Conservation (phyloP, 2,888 invertebrate genomes). For the Dexiosoma caninum region DNA sequence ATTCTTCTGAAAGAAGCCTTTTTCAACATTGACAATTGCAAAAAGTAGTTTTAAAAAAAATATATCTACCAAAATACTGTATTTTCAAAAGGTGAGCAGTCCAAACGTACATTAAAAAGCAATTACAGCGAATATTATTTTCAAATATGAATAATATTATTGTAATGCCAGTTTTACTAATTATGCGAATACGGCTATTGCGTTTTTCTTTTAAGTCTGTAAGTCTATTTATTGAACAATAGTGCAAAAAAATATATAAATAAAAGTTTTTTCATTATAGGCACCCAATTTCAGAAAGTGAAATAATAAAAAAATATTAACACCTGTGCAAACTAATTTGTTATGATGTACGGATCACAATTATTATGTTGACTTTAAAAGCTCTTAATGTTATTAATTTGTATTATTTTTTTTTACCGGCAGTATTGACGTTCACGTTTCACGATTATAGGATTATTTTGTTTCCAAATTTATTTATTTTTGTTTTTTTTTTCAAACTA, state of each 20-base stretch:
- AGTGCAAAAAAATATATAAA: neutral
- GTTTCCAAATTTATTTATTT: conserved; percentile 3
- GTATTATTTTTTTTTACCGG: neutral
- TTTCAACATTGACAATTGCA: too few species aligned
- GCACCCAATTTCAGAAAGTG: conserved; percentile 10
- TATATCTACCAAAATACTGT: too few species aligned
- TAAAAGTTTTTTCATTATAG: neutral
- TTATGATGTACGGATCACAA: neutral
- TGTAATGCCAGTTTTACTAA: neutral
- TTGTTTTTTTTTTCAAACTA: neutral
- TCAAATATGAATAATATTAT: neutral
- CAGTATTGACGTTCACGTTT: neutral
- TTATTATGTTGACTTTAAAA: conserved; percentile 4
- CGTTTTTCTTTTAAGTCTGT: neutral
- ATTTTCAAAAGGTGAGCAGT: too few species aligned
- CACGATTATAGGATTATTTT: neutral
- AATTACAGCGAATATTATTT: too few species aligned
- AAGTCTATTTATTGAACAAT: neutral
- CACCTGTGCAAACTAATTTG: conserved; percentile 47
- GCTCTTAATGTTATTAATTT: conserved; percentile 13
- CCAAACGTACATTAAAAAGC: too few species aligned
- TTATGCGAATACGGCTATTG: neutral
- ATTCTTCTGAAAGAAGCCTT: too few species aligned
- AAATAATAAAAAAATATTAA: conserved; percentile 8
- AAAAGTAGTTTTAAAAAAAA: too few species aligned